Evolutionary conservation across 2,797 vertebrate genomes (phyloP), one percentile per base, ranked within the genome.

Genomic region (Hybognathus amarus): DNA sequence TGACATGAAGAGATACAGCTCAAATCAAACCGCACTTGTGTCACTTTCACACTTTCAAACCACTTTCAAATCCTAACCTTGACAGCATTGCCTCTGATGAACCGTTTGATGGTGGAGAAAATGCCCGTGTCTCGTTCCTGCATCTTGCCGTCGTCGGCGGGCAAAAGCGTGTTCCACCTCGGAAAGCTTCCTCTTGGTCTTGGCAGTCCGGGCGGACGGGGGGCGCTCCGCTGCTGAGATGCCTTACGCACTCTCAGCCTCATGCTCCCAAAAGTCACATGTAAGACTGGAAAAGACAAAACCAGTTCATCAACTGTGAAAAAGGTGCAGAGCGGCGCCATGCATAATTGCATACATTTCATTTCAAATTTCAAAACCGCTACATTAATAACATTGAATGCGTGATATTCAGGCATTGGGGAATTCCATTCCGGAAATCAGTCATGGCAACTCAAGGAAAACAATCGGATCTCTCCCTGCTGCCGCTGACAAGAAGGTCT

Each of bases 171-270:
- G 95, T 68, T 96, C 96, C 89, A 97, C 94, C 87, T 97, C 96
- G 1, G 97, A 95, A 85, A 96, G 96, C 94, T 97, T 98, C 94
- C 97, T 94, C 94, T 99, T 99, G 77, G 95, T 95, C 91, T 96
- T 95, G 92, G 95, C 89, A 27, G 94, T 92, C 54, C 94, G 96
- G 47, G 93, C 94, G 52, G 92, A 91, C 87, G 93, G 96, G 67
- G 94, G 84, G 92, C 88, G 91, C 89, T 94, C 8, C 94, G 94
- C 63, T 98, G 97, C 97, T 97, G 97, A 97, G 97, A 95, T 94
- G 96, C 95, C 82, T 99, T 98, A 88, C 97, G 95, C 93, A 97
- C 97, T 95, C 98, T 98, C 96, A 99, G 97, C 97, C 96, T 98
- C 98, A 99, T 99, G 88, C 94, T 97, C 91, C 96, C 94, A 94